These are phyloP conservation scores for Steinernema feltiae DNA, from an alignment of 1,140 invertebrate genomes.

Conservation along the genomic window DNA sequence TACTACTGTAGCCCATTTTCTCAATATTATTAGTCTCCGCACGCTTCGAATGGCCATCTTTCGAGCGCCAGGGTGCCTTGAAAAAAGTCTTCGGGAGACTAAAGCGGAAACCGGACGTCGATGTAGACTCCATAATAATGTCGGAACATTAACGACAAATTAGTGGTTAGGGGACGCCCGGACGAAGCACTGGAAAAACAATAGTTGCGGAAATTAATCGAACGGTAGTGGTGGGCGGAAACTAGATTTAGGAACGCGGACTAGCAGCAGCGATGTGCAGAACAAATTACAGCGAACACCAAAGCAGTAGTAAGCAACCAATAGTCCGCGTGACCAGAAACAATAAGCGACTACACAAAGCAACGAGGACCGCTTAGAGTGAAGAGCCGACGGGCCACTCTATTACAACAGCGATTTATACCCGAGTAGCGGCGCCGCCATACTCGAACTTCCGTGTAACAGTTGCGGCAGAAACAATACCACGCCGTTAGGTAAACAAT, in stretches of 20 bases:
- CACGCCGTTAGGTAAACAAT: neutral
- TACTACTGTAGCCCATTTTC: neutral
- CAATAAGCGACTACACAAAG: neutral
- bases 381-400: neutral
- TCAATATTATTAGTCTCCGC: neutral
- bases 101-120: neutral
- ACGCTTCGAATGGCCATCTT: neutral
- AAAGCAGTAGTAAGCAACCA: neutral
- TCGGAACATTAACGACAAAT: neutral
- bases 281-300: neutral
- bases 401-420: conserved; percentile 9
- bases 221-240: neutral
- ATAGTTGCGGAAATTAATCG: neutral
- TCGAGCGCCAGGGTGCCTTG: neutral
- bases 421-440: neutral
- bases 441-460: conserved; percentile 2
- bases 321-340: conserved; percentile 6
- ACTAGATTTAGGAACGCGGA: neutral
- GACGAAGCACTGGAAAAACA: neutral
- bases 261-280: neutral
- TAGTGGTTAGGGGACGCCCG: neutral
- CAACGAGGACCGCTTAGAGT: neutral
- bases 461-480: neutral
- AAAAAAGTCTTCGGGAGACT: neutral
- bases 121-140: neutral